Evolutionary conservation across 2,113 vertebrate genomes (phyloP), one percentile per base, ranked within the genome.

Genomic region (Lanius ludovicianus): DNA sequence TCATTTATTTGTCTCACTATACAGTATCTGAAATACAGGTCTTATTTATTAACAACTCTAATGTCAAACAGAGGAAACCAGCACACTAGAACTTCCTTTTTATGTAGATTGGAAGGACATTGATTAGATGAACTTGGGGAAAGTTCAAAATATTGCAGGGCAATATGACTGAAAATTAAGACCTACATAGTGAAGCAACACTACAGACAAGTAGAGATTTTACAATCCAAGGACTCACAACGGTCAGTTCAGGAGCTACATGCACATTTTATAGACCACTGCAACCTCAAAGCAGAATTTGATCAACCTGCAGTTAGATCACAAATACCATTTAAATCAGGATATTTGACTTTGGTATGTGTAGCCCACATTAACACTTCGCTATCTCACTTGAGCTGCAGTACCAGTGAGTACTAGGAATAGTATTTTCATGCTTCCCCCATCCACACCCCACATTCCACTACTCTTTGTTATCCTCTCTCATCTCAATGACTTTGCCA

Each of bases 171-270:
- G 18, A 85, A 82, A 31, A 30, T 30, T 47, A 75, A 79, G 2
- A 68, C 27, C 60, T 68, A 46, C 2, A 25, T 4, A 11, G 17
- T 20, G 21, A 64, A 76, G 62, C 64, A 67, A 67, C 2, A 1
- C 20, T 57, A 60, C 6, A 55, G 28, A 49, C 13, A 78, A 68
- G 22, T 20, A 46, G 19, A 47, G 23, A 46, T 65, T 53, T 47
- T 37, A 16, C 15, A 78, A 15, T 11, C 50, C 55, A 41, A 20
- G 42, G 46, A 65, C 9, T 80, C n/a, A 5, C 0, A 0, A 37
- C 33, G 14, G 33, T 57, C 50, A 74, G 17, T 53, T 94, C 28
- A 80, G 49, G 39, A 60, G 7, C 19, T 59, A 35, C 13, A 30
- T 27, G 3, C 7, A 9, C 22, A 21, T 53, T 52, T 69, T 81